Conservation (phyloP, 1,140 invertebrate species). For the Psilanteris sp. region DNA sequence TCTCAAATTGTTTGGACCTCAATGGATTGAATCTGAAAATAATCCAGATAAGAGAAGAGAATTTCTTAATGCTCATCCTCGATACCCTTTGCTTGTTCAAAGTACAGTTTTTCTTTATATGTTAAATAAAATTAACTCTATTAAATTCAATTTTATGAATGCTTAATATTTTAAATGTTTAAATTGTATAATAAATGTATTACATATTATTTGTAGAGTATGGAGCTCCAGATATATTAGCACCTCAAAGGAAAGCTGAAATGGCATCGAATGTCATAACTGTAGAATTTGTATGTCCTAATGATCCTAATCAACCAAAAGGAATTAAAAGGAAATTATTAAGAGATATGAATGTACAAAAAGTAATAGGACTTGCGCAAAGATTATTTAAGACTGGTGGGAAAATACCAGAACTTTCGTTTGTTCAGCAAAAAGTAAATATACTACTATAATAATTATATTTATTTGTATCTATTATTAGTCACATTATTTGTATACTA, state of each 20-base stretch:
- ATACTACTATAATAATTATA: no score
- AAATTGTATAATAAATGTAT: slow-evolving; percentile 7
- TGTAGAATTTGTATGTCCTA: slow-evolving; percentile 81
- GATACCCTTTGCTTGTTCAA: slow-evolving; percentile 83
- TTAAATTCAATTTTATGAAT: no score
- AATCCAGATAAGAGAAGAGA: slow-evolving; percentile 76
- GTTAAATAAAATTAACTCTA: no score
- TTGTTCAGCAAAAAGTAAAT: slow-evolving; percentile 82
- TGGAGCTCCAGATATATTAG: slow-evolving; percentile 87
- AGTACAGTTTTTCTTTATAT: slow-evolving; percentile 74
- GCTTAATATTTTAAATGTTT: background rate
- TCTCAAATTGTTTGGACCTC: slow-evolving; percentile 87
- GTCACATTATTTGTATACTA: no score
- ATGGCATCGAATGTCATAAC: slow-evolving; percentile 87
- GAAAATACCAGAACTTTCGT: slow-evolving; percentile 79
- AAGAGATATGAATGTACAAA: slow-evolving; percentile 89
- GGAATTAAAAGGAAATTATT: slow-evolving; percentile 85
- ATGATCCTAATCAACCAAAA: slow-evolving; percentile 81
- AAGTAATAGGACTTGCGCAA: slow-evolving; percentile 87
- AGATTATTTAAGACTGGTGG: slow-evolving; percentile 83
- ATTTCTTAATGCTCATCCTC: slow-evolving; percentile 87
- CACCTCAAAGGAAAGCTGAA: slow-evolving; percentile 82
- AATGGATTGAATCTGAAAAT: slow-evolving; percentile 84
- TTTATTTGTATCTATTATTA: no score
- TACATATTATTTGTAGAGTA: slow-evolving; percentile 82